Evolutionary conservation across 1,140 invertebrate species (phyloP), one percentile per base, ranked within the genome.

Genomic region (Aphis gossypii): DNA sequence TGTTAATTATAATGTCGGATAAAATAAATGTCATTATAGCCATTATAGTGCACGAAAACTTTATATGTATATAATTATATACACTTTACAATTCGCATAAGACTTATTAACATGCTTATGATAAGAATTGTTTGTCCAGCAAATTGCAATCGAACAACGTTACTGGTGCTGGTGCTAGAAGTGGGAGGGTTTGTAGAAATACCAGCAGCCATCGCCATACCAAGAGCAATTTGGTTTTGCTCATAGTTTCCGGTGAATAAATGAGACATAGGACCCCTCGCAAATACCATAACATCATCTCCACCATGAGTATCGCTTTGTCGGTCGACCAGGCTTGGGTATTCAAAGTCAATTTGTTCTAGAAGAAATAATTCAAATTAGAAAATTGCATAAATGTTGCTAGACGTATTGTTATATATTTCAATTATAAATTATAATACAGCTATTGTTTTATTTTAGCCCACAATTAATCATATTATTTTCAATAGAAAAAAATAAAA

Each of bases 161-260:
- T 56, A 38, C 38, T 25, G 23, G 14, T 56, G 9, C 5, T 41
- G 11, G 23, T 7, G 7, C 7, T 9, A 68, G 2, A 20, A 2
- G 4, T n/a, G 18, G 82, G 48, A 20, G 25, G 14, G 0, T 86
- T 25, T 1, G 92, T 86, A 0, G 92, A 86, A 8, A 97, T 96
- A 93, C 97, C 97, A 5, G 96, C 95, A 0, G 97, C 97, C 94
- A 96, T 97, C 0, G 96, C 96, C 94, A 97, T 96, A 7, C 96
- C 96, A 94, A 97, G 96, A 5, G 97, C 97, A 87, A 97, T 97
- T 87, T 96, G 96, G 94, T 97, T 96, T 94, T 97, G 96, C 94
- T 97, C 97, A 94, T 96, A 96, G 46, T 96, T 96, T 3, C 97
- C 97, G 0, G 96, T 96, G 94, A 97, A 97, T 1, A 97, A 95